Evolutionary conservation across 2,797 vertebrate genomes (phyloP).

Genomic region (Streptopelia turtur): DNA sequence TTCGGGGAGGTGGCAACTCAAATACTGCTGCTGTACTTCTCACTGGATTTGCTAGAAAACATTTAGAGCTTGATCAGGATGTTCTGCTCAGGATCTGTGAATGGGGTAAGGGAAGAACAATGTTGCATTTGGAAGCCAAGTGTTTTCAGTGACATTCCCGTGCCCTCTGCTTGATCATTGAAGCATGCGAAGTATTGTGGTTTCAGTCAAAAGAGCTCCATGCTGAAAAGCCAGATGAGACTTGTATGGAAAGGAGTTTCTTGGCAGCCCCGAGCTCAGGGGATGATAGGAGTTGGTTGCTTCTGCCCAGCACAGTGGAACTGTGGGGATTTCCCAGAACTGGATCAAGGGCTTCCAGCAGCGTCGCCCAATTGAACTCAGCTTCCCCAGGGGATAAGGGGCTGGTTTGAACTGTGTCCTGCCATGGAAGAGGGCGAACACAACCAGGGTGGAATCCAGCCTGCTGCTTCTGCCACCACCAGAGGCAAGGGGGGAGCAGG

Average conservation of each 20-base stretch:
- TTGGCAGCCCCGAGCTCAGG: conserved; percentile 27
- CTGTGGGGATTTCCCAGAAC: conserved; percentile 62
- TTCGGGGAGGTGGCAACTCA: background rate
- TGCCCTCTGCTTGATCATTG: conserved; percentile 66
- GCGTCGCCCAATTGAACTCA: conserved; percentile 35
- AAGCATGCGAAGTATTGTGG: conserved; percentile 63
- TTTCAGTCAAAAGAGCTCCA: conserved; percentile 69
- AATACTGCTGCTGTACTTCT: background rate
- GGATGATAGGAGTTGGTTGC: conserved; percentile 40
- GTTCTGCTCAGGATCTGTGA: conserved; percentile 50
- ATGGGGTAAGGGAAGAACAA: conserved; percentile 59
- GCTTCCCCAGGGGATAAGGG: background rate
- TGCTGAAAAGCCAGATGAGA: conserved; percentile 73
- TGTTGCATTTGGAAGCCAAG: conserved; percentile 49
- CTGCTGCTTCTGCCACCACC: background rate
- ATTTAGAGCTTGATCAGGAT: background rate
- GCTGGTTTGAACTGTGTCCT: conserved; percentile 47
- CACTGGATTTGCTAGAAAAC: background rate
- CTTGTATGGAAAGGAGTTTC: conserved; percentile 58
- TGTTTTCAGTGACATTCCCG: conserved; percentile 60
- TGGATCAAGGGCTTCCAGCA: conserved; percentile 68
- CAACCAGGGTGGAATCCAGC: background rate
- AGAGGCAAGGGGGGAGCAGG: background rate
- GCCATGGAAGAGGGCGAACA: conserved; percentile 41
- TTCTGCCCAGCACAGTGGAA: conserved; percentile 47